Base-by-base conservation (phyloP, 2,113 vertebrate genomes). In the Numida meleagris region DNA sequence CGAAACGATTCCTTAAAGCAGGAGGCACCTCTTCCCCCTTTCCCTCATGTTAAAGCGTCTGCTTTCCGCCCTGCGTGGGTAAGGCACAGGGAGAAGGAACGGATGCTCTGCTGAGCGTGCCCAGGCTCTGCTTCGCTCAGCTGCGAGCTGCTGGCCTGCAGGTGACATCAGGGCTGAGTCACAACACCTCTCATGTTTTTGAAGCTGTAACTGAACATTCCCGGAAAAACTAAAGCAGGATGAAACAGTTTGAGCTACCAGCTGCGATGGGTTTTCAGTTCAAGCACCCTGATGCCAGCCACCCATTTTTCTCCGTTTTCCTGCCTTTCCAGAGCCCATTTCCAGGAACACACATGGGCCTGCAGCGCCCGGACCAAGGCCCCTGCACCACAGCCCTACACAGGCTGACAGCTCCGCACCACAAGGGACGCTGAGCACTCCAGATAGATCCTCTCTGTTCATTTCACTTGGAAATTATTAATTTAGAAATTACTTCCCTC, bases 371-470 rank as follows among this genome's bases (percentile, higher is more conserved):
- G 14, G 50, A 25, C 46, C 50, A 20, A 13, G 13, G 29, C 17
- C 29, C 51, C 51, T 7, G 13, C 50, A 51, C 27, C 51, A 29
- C 14, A 14, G 10, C 31, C 55, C 53, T 5, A 0, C 7, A 2
- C 23, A 1, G 3, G 36, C 67, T 40, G 14, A 34, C 4, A 55
- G 53, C 29, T 31, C 29, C 53, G 2, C 53, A 18, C 53, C 29
- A 18, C 29, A 14, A 16, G 29, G 29, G 42, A 19, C 1, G 2
- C 2, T 11, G 21, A 10, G 38, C 23, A 10, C 61, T 24, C 65
- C 7, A 0, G 40, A 1, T 0, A 13, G 21, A 17, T 9, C 2
- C 6, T 2, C 79, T 27, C 57, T 6, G 3, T 5, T n/a, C 3
- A 3, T 4, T 9, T 25, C 6, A 29, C 6, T 2, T 0, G 5